Evolutionary conservation across 1,140 invertebrate species (phyloP).

Genomic region (Parasteatoda tepidariorum): DNA sequence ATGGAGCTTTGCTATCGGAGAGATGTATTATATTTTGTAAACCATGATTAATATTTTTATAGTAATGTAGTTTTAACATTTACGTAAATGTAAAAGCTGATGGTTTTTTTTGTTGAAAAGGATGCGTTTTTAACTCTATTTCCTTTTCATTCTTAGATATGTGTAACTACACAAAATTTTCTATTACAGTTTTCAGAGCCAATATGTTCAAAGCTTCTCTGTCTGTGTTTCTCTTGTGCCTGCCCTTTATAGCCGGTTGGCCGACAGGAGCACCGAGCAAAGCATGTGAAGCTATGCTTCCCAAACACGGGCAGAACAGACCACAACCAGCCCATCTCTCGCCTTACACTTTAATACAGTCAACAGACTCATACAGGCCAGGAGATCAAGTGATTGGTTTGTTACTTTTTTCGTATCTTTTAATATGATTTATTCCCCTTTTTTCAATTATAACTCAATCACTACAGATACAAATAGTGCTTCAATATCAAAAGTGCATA

Average conservation of each 20-base stretch:
- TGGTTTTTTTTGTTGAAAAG: too few species aligned
- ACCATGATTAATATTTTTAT: too few species aligned
- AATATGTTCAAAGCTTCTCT: constrained; percentile 6
- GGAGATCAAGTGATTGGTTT: constrained; percentile 62
- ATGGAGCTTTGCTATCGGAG: too few species aligned
- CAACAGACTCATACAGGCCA: constrained; percentile 53
- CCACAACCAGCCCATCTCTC: constrained; percentile 51
- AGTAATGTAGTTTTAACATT: too few species aligned
- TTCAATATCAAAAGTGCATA: too few species aligned
- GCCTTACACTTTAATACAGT: constrained; percentile 61
- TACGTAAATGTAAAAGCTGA: too few species aligned
- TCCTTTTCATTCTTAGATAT: too few species aligned
- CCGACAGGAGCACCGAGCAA: constrained; percentile 58
- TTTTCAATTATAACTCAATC: neutral
- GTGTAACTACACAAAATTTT: too few species aligned
- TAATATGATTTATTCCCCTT: neutral
- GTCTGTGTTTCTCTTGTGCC: neutral
- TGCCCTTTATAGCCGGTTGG: constrained; percentile 18
- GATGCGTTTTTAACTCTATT: too few species aligned
- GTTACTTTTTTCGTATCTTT: neutral
- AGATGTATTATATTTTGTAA: too few species aligned
- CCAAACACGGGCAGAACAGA: constrained; percentile 58
- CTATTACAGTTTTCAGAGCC: neutral
- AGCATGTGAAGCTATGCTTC: constrained; percentile 60
- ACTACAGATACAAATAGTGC: too few species aligned